phyloP scores from a whole-genome alignment of 2,888 invertebrate genomes.

The Acrobasis repandana region DNA sequence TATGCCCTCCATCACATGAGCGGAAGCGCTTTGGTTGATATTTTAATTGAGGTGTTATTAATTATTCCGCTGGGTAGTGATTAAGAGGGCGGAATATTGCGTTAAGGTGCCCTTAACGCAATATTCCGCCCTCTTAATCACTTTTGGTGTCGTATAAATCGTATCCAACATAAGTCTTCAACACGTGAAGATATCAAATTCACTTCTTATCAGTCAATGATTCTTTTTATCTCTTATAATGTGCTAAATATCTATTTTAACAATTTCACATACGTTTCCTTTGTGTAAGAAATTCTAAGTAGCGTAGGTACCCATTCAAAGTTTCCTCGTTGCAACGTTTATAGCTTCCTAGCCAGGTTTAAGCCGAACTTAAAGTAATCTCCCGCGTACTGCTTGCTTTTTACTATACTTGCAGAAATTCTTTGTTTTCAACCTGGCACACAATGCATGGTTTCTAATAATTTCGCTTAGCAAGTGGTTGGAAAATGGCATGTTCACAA shows the following conservation, averaged over 20 bases:
- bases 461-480: constrained; percentile 65
- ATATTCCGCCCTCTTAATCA: no score
- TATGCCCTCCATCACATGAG: constrained; percentile 53
- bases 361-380: constrained; percentile 33
- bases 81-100: constrained; percentile 75
- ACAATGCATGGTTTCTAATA: constrained; percentile 72
- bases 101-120: constrained; percentile 61
- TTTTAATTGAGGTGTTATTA: constrained; percentile 78
- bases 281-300: not conserved
- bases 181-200: constrained; percentile 28
- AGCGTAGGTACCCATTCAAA: not conserved
- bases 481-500: constrained; percentile 54
- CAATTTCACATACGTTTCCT: not conserved
- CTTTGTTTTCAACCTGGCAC: constrained; percentile 65
- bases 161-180: constrained; percentile 42
- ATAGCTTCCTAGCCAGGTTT: constrained; percentile 34
- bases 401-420: constrained; percentile 61
- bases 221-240: constrained; percentile 42
- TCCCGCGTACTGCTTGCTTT: constrained; percentile 62
- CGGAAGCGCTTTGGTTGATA: constrained; percentile 69
- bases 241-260: not conserved
- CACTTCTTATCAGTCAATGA: constrained; percentile 54
- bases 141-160: constrained; percentile 57
- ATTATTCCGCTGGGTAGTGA: constrained; percentile 70
- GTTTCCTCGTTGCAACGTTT: constrained; percentile 27